These are phyloP conservation scores for Larimichthys polyactis DNA, from an alignment of 2,113 vertebrate genomes.

Conservation along the genomic window DNA sequence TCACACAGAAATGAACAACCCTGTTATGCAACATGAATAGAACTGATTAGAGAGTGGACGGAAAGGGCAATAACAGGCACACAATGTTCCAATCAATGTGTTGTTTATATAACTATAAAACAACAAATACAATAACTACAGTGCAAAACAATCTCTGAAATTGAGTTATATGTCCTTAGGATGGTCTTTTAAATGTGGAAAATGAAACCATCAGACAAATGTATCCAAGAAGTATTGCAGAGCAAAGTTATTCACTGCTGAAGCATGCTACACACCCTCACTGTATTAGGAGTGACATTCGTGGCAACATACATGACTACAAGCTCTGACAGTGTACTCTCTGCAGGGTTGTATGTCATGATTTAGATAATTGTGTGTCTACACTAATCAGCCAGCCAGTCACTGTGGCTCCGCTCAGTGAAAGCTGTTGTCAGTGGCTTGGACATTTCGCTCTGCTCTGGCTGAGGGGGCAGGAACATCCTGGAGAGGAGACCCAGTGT, in stretches of 20 bases:
- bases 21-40: slow-evolving; percentile 59
- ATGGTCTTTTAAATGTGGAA: neutral
- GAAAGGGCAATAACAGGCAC: slow-evolving; percentile 45
- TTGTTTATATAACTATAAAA: slow-evolving; percentile 19
- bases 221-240: neutral
- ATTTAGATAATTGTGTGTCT: slow-evolving; percentile 52
- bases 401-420: slow-evolving; percentile 35
- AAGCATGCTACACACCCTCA: slow-evolving; percentile 51
- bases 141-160: neutral
- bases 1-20: slow-evolving; percentile 29
- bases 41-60: slow-evolving; percentile 20
- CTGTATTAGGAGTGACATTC: slow-evolving; percentile 29
- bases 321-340: slow-evolving; percentile 25
- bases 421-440: slow-evolving; percentile 27
- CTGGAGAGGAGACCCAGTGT: slow-evolving; percentile 51
- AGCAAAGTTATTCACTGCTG: slow-evolving; percentile 49
- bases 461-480: slow-evolving; percentile 31
- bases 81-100: slow-evolving; percentile 49
- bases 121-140: slow-evolving; percentile 5
- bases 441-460: neutral
- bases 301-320: slow-evolving; percentile 15
- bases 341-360: slow-evolving; percentile 39
- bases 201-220: neutral
- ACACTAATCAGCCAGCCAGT: slow-evolving; percentile 30
- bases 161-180: neutral